These are phyloP conservation scores for Megatriorchis doriae DNA, from an alignment of 2,113 vertebrate species.

Conservation along the genomic window DNA sequence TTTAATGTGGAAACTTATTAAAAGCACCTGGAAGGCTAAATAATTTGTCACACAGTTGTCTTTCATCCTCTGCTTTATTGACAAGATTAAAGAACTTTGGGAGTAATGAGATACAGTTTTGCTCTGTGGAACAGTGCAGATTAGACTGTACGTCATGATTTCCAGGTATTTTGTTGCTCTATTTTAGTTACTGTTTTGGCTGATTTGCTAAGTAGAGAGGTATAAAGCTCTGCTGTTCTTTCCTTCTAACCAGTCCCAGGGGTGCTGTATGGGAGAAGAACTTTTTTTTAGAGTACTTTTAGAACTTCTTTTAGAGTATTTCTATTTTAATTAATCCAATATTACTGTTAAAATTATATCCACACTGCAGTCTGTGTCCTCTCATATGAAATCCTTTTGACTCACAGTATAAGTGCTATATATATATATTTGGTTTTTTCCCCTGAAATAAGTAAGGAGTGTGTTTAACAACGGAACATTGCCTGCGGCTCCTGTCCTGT, in stretches of 20 bases:
- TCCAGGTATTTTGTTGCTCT: not conserved
- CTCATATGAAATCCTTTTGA: not conserved
- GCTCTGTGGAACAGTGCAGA: not conserved
- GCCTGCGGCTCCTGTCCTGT: not conserved
- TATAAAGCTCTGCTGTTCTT: not conserved
- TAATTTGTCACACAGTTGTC: not conserved
- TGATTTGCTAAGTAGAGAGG: not conserved
- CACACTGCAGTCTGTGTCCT: not conserved
- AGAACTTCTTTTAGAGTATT: not conserved
- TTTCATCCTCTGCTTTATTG: conserved; percentile 13
- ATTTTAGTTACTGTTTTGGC: not conserved
- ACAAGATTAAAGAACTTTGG: conserved; percentile 3
- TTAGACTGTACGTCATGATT: not conserved
- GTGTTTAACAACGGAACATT: not conserved
- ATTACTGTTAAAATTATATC: not conserved
- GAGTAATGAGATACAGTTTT: not conserved
- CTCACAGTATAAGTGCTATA: not conserved
- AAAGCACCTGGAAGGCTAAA: not conserved
- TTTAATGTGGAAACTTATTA: not conserved
- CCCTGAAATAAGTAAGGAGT: not conserved
- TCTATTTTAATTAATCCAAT: not conserved
- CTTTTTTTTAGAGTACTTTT: not conserved
- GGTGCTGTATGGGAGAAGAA: not conserved
- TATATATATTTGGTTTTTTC: not conserved
- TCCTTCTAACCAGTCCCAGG: not conserved